Conservation (phyloP, 2,888 invertebrate genomes). For the Amiota minor region DNA sequence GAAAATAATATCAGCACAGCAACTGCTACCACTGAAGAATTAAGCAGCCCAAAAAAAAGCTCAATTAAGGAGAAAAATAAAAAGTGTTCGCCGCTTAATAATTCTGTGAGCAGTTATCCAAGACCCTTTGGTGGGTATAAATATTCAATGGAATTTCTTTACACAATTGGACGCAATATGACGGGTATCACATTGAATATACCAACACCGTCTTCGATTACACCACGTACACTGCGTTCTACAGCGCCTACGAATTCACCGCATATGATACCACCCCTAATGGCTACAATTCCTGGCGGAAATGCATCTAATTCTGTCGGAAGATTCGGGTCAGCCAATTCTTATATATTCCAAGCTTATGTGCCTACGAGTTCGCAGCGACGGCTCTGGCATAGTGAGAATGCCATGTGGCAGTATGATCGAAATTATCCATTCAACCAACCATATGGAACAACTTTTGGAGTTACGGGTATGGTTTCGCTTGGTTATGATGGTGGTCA, state of each 20-base stretch:
- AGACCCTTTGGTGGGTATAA: conserved; percentile 59
- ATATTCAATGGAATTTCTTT: conserved; percentile 59
- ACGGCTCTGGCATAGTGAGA: conserved; percentile 58
- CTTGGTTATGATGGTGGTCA: conserved; percentile 51
- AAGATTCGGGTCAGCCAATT: conserved; percentile 37
- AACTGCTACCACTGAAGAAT: no score
- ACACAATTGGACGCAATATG: conserved; percentile 53
- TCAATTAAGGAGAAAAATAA: no score
- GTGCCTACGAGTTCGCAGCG: conserved; percentile 51
- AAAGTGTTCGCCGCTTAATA: neutral
- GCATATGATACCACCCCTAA: conserved; percentile 37
- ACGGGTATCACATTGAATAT: conserved; percentile 56
- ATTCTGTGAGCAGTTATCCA: conserved; percentile 41
- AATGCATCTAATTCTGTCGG: conserved; percentile 28
- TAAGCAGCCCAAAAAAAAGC: no score
- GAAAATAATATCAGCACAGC: no score
- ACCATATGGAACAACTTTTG: conserved; percentile 50
- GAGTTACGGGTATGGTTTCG: conserved; percentile 55
- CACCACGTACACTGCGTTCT: conserved; percentile 51
- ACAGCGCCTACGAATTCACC: conserved; percentile 42
- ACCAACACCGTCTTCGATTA: conserved; percentile 59
- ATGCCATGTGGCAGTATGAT: conserved; percentile 60
- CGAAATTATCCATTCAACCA: conserved; percentile 62
- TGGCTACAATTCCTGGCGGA: conserved; percentile 24
- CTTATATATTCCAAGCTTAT: conserved; percentile 52